Conservation (phyloP, 2,113 vertebrate genomes). For the Percopsis transmontana region DNA sequence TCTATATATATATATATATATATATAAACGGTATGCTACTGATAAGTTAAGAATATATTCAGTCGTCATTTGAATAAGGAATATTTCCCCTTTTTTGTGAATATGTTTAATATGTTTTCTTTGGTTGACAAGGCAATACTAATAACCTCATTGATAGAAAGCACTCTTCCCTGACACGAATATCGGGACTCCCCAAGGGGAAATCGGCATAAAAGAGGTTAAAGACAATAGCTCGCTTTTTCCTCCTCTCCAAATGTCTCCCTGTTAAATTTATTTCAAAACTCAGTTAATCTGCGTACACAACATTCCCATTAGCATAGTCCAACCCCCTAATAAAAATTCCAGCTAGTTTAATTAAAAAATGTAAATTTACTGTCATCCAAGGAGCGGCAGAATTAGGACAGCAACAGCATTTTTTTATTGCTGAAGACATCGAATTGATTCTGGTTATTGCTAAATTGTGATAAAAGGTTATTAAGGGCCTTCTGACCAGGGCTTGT, state of each 20-base stretch:
- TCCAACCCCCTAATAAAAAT: constrained; percentile 99
- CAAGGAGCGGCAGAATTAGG: constrained; percentile 97
- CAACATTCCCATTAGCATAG: constrained; percentile 99
- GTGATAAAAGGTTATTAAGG: constrained; percentile 83
- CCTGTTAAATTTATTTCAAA: constrained; percentile 99
- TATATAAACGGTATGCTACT: not conserved
- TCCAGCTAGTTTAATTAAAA: constrained; percentile 99
- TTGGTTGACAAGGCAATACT: constrained; percentile 73
- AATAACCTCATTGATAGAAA: constrained; percentile 73
- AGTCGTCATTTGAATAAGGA: constrained; percentile 22
- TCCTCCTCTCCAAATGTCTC: constrained; percentile 86
- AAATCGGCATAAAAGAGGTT: constrained; percentile 94
- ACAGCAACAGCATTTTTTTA: constrained; percentile 99
- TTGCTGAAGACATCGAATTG: constrained; percentile 99
- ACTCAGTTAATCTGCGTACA: constrained; percentile 99
- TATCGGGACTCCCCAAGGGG: constrained; percentile 79
- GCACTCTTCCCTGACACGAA: constrained; percentile 73
- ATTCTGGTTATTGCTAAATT: constrained; percentile 91
- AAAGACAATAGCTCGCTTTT: constrained; percentile 88
- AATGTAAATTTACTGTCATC: constrained; percentile 99
- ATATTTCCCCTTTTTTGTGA: not conserved
- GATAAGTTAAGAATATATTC: no score
- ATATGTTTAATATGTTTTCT: constrained; percentile 58
- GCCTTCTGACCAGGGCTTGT: constrained; percentile 77
- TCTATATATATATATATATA: constrained; percentile 25